Evolutionary conservation across 2,888 invertebrate species (phyloP).

Genomic region (Gari tellinella): DNA sequence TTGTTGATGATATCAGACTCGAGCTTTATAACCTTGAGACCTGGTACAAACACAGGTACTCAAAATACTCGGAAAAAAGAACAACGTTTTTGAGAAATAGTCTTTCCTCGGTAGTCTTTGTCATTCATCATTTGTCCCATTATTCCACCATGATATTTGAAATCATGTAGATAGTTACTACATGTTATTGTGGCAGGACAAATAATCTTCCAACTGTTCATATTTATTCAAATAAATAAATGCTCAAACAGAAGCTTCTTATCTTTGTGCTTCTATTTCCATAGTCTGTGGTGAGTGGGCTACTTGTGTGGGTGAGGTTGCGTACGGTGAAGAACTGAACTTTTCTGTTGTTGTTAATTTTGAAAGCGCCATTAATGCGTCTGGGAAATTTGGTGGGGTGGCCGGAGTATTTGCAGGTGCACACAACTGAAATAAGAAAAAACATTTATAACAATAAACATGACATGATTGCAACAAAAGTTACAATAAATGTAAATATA

Average conservation of each 20-base stretch:
- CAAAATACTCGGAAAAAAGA: neutral
- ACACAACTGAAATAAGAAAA: slow-evolving; percentile 88
- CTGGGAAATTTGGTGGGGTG: slow-evolving; percentile 97
- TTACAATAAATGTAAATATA: too few species aligned
- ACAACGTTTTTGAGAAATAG: neutral
- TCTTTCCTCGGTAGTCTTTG: neutral
- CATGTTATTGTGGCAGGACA: neutral
- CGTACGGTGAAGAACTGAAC: slow-evolving; percentile 77
- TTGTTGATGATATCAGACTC: too few species aligned
- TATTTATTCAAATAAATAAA: slow-evolving; percentile 22
- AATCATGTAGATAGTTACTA: too few species aligned
- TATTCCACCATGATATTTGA: neutral
- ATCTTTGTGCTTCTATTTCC: slow-evolving; percentile 78
- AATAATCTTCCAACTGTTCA: too few species aligned
- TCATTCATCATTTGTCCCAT: neutral
- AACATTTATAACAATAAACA: neutral
- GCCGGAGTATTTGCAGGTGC: slow-evolving; percentile 97
- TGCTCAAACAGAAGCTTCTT: slow-evolving; percentile 37
- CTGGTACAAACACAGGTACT: slow-evolving; percentile 1
- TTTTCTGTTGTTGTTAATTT: slow-evolving; percentile 91
- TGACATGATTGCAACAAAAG: too few species aligned
- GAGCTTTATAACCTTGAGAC: too few species aligned
- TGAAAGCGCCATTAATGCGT: slow-evolving; percentile 94
- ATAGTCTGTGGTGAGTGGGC: slow-evolving; percentile 79
- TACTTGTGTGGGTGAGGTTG: slow-evolving; percentile 76